Evolutionary conservation across 2,797 vertebrate genomes (phyloP).

Genomic region (Cheirogaleus major): DNA sequence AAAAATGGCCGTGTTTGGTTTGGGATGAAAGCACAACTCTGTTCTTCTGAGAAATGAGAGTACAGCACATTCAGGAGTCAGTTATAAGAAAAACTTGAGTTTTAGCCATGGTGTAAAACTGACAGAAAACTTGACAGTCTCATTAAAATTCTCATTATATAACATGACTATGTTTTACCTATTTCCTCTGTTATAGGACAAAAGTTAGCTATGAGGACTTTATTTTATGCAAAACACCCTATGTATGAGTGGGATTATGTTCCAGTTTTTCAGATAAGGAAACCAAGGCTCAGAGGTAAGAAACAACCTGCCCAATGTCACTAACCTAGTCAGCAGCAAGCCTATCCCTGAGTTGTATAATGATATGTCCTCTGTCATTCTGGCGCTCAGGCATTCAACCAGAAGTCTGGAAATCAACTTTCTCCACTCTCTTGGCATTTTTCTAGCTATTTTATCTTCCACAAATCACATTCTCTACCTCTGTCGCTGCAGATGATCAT

Average conservation of each 20-base stretch:
- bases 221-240: not conserved
- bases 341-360: not conserved
- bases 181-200: not conserved
- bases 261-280: not conserved
- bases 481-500: not conserved
- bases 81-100: not conserved
- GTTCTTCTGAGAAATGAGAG: not conserved
- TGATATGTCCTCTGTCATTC: rapidly evolving
- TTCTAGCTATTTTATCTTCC: not conserved
- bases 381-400: not conserved
- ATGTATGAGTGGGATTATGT: not conserved
- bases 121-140: not conserved
- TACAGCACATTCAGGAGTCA: not conserved
- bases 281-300: not conserved
- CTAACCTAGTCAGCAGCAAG: not conserved
- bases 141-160: not conserved
- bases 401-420: not conserved
- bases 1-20: not conserved
- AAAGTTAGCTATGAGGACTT: not conserved
- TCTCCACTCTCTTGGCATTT: not conserved
- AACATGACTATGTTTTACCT: not conserved
- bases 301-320: not conserved
- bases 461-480: not conserved
- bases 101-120: not conserved
- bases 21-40: not conserved